Base-by-base conservation (phyloP, 2,888 invertebrate species). In the Psylliodes chrysocephalus region DNA sequence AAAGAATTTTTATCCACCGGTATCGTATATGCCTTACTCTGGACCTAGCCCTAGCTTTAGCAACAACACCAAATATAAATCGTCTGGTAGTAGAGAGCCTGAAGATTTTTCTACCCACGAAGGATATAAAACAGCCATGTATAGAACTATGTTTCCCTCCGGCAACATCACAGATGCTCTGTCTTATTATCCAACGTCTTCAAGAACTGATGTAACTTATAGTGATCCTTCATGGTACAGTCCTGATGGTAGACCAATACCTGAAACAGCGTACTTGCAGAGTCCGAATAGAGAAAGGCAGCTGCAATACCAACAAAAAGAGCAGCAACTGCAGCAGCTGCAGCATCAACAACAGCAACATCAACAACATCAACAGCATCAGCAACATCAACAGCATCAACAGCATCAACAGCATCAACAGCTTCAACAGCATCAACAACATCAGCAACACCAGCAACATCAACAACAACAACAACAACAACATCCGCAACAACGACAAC, bases 171-270 rank as follows among this genome's bases (percentile, higher is more conserved):
- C 92, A 0, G 93, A 94, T 78, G 91, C 92, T 10, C 82, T 94
- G 5, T 91, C 91, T 0, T 94, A 92, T 73, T 94, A 94, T 80
- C 93, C 93, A 1, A 91, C 90, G 1, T 90, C 89, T 30, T 87
- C 85, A 53, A 82, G 88, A 68, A 83, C 84, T 28, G 85, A 85
- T 70, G 84, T 85, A 47, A 87, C 89, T 64, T 83, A 83, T 38
- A 82, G 80, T 76, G 89, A 89, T 73, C 86, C 86, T 22, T 85
- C 86, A 12, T 89, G 89, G 89, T 75, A 74, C 65, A 69, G 73
- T 4, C 66, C 62, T 10, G 78, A 80, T 15, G 83, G 88, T 81
- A 76, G 87, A 75, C 51, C 55, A 38, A 8, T 33, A 15, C 35
- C 77, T 0, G 81, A 86, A 71, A 85, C 85, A 69, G 81, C 84